Conservation (phyloP, 2,797 vertebrate genomes). For the Limosa lapponica region DNA sequence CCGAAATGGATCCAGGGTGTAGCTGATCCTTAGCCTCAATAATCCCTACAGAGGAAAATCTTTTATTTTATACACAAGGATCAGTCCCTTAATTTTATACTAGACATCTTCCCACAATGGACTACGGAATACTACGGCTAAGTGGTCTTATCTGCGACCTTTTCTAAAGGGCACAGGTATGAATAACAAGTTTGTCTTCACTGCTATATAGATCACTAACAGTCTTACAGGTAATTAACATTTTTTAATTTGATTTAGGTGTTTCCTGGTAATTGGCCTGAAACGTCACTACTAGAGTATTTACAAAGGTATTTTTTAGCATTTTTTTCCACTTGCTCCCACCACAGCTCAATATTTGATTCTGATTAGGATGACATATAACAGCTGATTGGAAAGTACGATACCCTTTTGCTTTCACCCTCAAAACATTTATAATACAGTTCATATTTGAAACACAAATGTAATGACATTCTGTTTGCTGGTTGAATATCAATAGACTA, state of each 20-base stretch:
- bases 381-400: background rate
- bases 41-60: background rate
- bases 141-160: background rate
- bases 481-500: background rate
- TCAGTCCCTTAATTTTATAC: background rate
- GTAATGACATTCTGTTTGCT: background rate
- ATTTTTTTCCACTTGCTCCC: background rate
- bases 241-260: background rate
- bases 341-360: background rate
- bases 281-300: conserved; percentile 29
- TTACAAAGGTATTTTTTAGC: background rate
- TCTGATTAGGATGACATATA: background rate
- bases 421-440: background rate
- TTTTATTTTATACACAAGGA: background rate
- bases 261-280: background rate
- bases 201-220: background rate
- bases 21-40: background rate
- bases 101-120: background rate
- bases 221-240: background rate
- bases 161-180: background rate
- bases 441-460: background rate
- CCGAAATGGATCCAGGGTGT: background rate
- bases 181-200: background rate
- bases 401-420: background rate
- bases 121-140: background rate